Conservation (phyloP, 2,113 vertebrate species). For the Excalfactoria chinensis region DNA sequence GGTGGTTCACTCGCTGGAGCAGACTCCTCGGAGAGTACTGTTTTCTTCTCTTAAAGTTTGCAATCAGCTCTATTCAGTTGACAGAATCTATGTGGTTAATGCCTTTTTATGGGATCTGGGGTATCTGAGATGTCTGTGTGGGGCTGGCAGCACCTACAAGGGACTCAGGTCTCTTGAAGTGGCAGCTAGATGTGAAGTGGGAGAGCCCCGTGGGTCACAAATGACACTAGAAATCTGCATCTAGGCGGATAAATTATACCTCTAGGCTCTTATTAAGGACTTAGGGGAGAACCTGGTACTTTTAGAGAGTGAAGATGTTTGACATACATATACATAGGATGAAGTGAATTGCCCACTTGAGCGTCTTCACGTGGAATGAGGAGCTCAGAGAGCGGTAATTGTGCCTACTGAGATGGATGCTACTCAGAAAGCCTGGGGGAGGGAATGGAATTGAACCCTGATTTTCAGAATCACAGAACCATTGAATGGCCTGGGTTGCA, state of each 20-base stretch:
- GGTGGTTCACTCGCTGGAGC: neutral
- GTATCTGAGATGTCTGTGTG: fast-evolving
- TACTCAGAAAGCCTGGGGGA: neutral
- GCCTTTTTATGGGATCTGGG: neutral
- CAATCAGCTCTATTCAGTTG: neutral
- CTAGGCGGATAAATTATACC: neutral
- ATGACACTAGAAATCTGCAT: neutral
- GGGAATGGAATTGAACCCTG: neutral
- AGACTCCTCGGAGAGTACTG: neutral
- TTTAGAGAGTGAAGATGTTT: neutral
- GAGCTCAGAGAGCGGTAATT: neutral
- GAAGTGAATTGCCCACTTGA: neutral
- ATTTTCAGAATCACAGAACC: neutral
- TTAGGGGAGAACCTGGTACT: neutral
- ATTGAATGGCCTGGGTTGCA: too few species aligned
- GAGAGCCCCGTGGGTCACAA: neutral
- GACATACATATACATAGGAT: neutral
- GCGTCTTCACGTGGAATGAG: fast-evolving
- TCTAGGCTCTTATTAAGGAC: neutral
- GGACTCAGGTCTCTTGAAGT: neutral
- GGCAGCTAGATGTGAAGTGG: fast-evolving
- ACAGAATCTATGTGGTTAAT: neutral
- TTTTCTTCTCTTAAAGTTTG: neutral
- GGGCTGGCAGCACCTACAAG: neutral
- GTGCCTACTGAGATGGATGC: neutral